Percentiles rank a stretch among this genome's conserved stretches.
Conservation (phyloP, 1,140 invertebrate species). For the Ptiloglossa arizonensis region DNA sequence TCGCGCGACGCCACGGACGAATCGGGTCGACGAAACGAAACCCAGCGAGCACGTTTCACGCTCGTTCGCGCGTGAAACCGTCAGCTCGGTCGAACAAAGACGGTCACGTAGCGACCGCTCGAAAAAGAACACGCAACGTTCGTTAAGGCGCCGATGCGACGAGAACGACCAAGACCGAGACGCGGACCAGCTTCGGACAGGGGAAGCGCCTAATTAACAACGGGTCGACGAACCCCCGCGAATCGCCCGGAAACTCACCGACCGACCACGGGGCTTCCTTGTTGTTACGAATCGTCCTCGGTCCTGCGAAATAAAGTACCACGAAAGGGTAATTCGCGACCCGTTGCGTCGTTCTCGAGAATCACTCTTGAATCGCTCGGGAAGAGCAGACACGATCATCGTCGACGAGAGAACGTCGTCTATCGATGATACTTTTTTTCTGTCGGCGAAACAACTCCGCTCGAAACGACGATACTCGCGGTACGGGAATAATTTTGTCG, state of each 20-base stretch:
- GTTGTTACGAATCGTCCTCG: too few relatives aligned
- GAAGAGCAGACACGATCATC: too few relatives aligned
- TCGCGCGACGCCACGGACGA: not conserved
- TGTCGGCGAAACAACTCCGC: too few relatives aligned
- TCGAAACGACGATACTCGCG: too few relatives aligned
- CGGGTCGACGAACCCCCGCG: conserved; percentile 7
- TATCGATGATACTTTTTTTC: too few relatives aligned
- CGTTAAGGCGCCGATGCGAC: conserved; percentile 25
- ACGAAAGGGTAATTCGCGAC: too few relatives aligned
- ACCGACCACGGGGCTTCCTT: too few relatives aligned
- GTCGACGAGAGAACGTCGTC: too few relatives aligned
- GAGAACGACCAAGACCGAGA: conserved; percentile 6
- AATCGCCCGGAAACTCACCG: not conserved
- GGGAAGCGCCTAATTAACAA: conserved; percentile 4
- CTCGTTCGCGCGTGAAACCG: conserved; percentile 8
- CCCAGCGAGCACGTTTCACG: not conserved
- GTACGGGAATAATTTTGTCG: too few relatives aligned
- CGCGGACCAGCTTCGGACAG: not conserved
- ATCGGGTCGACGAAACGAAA: not conserved
- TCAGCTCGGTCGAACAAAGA: not conserved
- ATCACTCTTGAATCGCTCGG: too few relatives aligned
- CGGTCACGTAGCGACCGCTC: conserved; percentile 3
- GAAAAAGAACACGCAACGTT: conserved; percentile 11
- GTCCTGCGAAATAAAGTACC: too few relatives aligned
- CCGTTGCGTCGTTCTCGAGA: too few relatives aligned